Percentiles rank a stretch among this genome's conserved stretches.
Evolutionary conservation across 2,113 vertebrate species (phyloP).

Genomic region (Festucalex cinctus): DNA sequence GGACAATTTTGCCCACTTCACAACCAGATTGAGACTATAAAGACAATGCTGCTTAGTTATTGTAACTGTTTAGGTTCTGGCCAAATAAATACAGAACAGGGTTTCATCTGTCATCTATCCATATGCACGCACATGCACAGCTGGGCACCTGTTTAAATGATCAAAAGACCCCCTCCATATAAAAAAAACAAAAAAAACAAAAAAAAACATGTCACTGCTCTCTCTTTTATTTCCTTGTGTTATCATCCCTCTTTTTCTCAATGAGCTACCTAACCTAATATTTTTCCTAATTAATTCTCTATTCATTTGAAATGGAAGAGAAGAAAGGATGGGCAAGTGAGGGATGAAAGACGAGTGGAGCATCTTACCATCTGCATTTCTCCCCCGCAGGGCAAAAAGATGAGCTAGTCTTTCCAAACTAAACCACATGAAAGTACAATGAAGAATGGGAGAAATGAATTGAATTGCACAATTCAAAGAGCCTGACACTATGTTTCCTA

Average conservation of each 20-base stretch:
- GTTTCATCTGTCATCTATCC: not conserved
- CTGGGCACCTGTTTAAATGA: conserved; percentile 13
- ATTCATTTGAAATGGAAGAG: conserved; percentile 49
- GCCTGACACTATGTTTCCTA: conserved; percentile 21
- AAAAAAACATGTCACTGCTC: conserved; percentile 6
- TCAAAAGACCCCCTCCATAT: not conserved
- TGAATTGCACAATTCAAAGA: conserved; percentile 21
- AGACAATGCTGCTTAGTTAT: too few relatives aligned
- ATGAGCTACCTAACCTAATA: too few relatives aligned
- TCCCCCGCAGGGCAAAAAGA: conserved; percentile 50
- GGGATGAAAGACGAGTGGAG: conserved; percentile 48
- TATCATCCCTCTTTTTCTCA: conserved; percentile 28
- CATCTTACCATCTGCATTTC: conserved; percentile 64
- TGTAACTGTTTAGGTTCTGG: too few relatives aligned
- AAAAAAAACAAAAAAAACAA: not conserved
- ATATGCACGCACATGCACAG: not conserved
- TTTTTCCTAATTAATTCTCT: conserved; percentile 56
- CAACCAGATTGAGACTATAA: not conserved
- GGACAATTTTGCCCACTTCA: not conserved
- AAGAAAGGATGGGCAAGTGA: conserved; percentile 30
- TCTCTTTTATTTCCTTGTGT: not conserved
- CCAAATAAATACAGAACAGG: not conserved
- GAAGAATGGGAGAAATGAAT: conserved; percentile 9
- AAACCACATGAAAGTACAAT: conserved; percentile 39
- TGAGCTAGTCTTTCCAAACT: conserved; percentile 52